Percentiles rank a stretch among this genome's conserved stretches.
phyloP scores from a whole-genome alignment of 1,140 invertebrate species.

The Rhyzopertha dominica region DNA sequence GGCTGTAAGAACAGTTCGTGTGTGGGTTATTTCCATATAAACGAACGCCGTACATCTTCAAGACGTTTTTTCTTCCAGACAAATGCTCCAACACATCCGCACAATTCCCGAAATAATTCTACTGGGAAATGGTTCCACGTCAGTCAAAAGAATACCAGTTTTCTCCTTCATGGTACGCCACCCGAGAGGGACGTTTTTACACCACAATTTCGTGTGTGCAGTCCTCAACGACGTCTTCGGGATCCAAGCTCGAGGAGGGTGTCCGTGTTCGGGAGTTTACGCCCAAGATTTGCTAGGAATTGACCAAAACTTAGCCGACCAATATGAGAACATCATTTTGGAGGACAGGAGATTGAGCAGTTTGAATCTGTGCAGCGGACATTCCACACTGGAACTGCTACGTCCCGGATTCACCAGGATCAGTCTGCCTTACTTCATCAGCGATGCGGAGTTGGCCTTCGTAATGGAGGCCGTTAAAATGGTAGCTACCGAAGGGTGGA shows the following conservation, averaged over 20 bases:
- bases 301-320: constrained; percentile 64
- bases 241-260: constrained; percentile 82
- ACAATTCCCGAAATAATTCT: constrained; percentile 74
- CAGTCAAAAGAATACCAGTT: constrained; percentile 66
- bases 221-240: constrained; percentile 90
- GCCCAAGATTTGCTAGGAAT: constrained; percentile 82
- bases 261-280: constrained; percentile 78
- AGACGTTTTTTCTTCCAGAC: constrained; percentile 51
- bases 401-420: constrained; percentile 83
- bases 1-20: constrained; percentile 2
- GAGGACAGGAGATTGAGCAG: constrained; percentile 63
- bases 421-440: constrained; percentile 81
- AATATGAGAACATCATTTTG: constrained; percentile 71
- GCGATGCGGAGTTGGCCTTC: constrained; percentile 73
- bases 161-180: constrained; percentile 85
- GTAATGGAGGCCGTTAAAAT: constrained; percentile 80
- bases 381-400: constrained; percentile 66
- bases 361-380: constrained; percentile 56
- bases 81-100: constrained; percentile 66
- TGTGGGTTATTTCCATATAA: too few relatives aligned
- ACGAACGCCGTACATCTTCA: too few relatives aligned
- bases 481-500: constrained; percentile 85
- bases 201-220: constrained; percentile 86
- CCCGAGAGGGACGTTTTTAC: constrained; percentile 72
- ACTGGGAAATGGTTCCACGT: constrained; percentile 64